Conservation (phyloP, 2,797 vertebrate genomes). For the Microctenopoma steveboyesi region DNA sequence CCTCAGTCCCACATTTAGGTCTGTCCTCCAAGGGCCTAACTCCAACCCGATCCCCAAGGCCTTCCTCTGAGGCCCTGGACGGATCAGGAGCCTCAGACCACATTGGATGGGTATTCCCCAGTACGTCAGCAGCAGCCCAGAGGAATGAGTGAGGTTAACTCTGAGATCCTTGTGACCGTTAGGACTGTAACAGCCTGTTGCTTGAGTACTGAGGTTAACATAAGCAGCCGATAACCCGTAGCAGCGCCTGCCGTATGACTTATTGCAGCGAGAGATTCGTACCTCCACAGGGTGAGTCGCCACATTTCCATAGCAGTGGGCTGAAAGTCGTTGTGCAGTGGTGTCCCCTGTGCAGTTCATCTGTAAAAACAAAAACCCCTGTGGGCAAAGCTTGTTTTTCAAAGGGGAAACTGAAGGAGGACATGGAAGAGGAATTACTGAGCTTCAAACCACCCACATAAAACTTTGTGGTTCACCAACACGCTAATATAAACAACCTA, state of each 20-base stretch:
- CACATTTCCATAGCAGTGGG: slow-evolving; percentile 79
- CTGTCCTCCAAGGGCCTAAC: slow-evolving; percentile 24
- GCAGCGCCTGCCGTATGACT: slow-evolving; percentile 50
- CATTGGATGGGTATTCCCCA: slow-evolving; percentile 46
- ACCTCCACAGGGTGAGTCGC: slow-evolving; percentile 79
- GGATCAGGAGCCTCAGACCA: slow-evolving; percentile 53
- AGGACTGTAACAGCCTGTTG: slow-evolving; percentile 48
- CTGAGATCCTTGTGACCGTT: slow-evolving; percentile 55
- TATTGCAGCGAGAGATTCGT: slow-evolving; percentile 65
- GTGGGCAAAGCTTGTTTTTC: slow-evolving; percentile 70
- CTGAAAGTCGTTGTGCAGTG: slow-evolving; percentile 70
- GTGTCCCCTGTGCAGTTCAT: slow-evolving; percentile 85
- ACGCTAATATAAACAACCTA: slow-evolving; percentile 13
- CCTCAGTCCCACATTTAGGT: slow-evolving; percentile 57
- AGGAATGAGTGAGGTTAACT: slow-evolving; percentile 50
- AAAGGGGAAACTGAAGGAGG: slow-evolving; percentile 55
- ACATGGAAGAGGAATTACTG: slow-evolving; percentile 54
- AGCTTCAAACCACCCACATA: slow-evolving; percentile 37
- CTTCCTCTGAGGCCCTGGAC: slow-evolving; percentile 52
- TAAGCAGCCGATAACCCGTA: slow-evolving; percentile 39
- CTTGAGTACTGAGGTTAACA: slow-evolving; percentile 29
- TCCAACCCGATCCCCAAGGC: slow-evolving; percentile 30
- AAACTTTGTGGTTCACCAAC: slow-evolving; percentile 8
- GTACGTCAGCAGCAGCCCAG: slow-evolving; percentile 38
- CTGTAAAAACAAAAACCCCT: slow-evolving; percentile 82